A percentile compares a stretch with the other conserved stretches of the same genome.
phyloP scores from a whole-genome alignment of 2,797 vertebrate genomes.

The Catharus ustulatus region DNA sequence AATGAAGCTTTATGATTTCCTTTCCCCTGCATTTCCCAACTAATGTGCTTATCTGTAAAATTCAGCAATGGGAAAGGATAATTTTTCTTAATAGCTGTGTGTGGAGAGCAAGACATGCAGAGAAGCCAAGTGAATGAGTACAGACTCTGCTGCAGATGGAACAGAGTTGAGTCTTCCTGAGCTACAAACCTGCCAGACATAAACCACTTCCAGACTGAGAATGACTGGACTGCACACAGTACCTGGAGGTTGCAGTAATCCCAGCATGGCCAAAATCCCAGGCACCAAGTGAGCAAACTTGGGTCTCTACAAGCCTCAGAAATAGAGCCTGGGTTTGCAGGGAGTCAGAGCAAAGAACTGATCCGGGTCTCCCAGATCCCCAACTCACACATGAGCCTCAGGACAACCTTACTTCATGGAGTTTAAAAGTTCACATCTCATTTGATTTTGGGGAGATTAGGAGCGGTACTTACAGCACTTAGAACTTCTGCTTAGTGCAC shows the following conservation, averaged over 20 bases:
- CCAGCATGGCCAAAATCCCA: neutral
- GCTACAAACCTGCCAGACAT: neutral
- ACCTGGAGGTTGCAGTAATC: neutral
- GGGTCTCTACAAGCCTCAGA: neutral
- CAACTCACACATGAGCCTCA: neutral
- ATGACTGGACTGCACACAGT: neutral
- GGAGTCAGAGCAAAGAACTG: neutral
- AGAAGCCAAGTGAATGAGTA: neutral
- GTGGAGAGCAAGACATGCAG: neutral
- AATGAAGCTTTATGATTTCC: neutral
- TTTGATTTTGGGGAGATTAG: neutral
- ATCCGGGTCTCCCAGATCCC: neutral
- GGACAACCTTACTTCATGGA: neutral
- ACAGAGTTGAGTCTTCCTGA: neutral
- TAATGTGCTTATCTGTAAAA: neutral
- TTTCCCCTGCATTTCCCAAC: neutral
- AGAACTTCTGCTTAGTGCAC: neutral
- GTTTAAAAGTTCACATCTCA: neutral
- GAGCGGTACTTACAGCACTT: neutral
- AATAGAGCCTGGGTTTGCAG: neutral
- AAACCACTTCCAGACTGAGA: neutral
- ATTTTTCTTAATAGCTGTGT: neutral
- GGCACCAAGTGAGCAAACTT: neutral
- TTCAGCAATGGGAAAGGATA: neutral
- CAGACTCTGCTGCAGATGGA: neutral